phyloP scores from a whole-genome alignment of 2,797 vertebrate species.

The Luscinia luscinia region DNA sequence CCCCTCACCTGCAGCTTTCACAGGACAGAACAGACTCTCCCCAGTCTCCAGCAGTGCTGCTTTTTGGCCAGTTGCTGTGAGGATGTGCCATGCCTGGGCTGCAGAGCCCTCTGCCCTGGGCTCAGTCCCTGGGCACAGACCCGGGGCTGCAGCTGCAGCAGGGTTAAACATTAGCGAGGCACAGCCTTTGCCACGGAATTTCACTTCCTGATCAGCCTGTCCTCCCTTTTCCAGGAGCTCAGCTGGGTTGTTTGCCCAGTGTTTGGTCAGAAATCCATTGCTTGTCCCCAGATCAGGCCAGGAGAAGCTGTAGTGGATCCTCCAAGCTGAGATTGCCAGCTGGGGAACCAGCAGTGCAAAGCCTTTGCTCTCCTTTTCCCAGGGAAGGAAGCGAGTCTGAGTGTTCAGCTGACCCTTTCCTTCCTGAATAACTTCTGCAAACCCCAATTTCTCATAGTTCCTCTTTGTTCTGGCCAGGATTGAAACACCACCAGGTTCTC shows the following conservation, averaged over 20 bases:
- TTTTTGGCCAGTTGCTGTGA: neutral
- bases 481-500: accelerated
- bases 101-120: neutral
- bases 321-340: neutral
- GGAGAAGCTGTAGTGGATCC: neutral
- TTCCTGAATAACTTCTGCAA: conserved; percentile 22
- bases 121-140: neutral
- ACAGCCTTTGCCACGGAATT: accelerated
- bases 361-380: neutral
- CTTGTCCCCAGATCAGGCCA: accelerated
- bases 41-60: accelerated
- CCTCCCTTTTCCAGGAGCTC: neutral
- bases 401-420: conserved; percentile 9
- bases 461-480: neutral
- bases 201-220: neutral
- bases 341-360: neutral
- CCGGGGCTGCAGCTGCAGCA: neutral
- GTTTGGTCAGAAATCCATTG: neutral
- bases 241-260: neutral
- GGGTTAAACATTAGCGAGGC: neutral
- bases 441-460: neutral
- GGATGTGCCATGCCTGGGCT: neutral
- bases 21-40: neutral
- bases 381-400: conserved; percentile 2
- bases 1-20: neutral